phyloP scores from a whole-genome alignment of 1,140 invertebrate species.

The Colletes latitarsis region DNA sequence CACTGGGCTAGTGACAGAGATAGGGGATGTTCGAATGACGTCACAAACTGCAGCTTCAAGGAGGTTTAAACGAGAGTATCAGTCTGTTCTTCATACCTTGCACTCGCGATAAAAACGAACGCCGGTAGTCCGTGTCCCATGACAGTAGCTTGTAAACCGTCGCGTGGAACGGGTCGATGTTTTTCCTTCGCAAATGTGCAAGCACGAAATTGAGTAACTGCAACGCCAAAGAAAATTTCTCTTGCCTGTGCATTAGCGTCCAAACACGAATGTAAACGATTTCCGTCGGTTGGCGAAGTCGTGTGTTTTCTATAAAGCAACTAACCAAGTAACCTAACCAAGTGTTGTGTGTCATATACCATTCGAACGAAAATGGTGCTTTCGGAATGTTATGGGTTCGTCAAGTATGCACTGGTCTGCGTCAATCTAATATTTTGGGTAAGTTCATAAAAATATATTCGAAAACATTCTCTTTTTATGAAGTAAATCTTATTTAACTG shows the following conservation, averaged over 20 bases:
- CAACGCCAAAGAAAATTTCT: background rate
- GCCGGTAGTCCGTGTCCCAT: constrained; percentile 6
- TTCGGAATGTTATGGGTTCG: constrained; percentile 85
- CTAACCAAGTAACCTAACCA: constrained; percentile 8
- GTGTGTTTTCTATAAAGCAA: background rate
- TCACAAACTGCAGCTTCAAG: constrained; percentile 38
- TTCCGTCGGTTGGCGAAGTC: background rate
- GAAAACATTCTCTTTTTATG: background rate
- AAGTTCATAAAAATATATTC: constrained; percentile 5
- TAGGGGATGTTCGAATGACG: constrained; percentile 16
- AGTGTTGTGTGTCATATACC: constrained; percentile 23
- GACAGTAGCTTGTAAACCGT: constrained; percentile 64
- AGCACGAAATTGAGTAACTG: background rate
- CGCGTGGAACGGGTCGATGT: constrained; percentile 36
- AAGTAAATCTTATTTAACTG: background rate
- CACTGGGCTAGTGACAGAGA: background rate
- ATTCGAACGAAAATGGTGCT: constrained; percentile 82
- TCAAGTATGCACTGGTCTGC: constrained; percentile 87
- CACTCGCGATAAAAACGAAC: constrained; percentile 18
- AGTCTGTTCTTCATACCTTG: constrained; percentile 16
- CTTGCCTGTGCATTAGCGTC: background rate
- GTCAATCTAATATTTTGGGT: constrained; percentile 87
- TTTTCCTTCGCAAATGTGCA: background rate
- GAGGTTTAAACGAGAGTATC: constrained; percentile 34
- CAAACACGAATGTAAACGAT: constrained; percentile 15